phyloP scores from a whole-genome alignment of 2,113 vertebrate genomes.

The Glaucidium brasilianum region DNA sequence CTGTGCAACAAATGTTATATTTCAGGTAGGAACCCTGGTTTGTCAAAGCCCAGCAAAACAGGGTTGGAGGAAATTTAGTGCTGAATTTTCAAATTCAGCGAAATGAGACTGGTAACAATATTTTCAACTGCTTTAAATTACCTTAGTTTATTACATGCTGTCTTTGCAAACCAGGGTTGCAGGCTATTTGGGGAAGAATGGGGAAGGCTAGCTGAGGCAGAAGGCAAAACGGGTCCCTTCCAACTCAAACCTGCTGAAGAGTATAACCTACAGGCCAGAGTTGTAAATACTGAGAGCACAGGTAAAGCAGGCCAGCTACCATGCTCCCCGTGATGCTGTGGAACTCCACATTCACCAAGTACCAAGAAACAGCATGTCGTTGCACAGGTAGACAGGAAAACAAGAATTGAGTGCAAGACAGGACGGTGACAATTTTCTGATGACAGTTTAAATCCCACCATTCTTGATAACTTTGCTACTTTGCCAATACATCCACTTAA shows the following conservation, averaged over 20 bases:
- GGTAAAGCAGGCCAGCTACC: not conserved
- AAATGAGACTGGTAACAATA: not conserved
- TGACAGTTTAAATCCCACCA: not conserved
- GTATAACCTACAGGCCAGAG: not conserved
- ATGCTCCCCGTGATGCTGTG: not conserved
- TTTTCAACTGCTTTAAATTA: not conserved
- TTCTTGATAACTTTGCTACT: not conserved
- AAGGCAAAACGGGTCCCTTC: not conserved
- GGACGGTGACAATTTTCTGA: not conserved
- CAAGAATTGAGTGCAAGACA: not conserved
- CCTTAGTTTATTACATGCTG: not conserved
- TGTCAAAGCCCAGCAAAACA: not conserved
- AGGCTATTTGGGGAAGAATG: not conserved
- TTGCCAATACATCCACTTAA: not conserved
- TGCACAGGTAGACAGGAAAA: not conserved
- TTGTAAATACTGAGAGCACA: not conserved
- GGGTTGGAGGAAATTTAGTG: not conserved
- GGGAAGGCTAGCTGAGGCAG: not conserved
- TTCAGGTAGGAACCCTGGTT: constrained; percentile 9
- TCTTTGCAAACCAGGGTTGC: not conserved
- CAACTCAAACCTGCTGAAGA: not conserved
- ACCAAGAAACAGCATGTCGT: not conserved
- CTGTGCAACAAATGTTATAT: constrained; percentile 41
- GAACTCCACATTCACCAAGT: not conserved
- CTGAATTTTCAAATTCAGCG: not conserved